Conservation (phyloP, 2,113 vertebrate species). For the Lipophrys pholis region DNA sequence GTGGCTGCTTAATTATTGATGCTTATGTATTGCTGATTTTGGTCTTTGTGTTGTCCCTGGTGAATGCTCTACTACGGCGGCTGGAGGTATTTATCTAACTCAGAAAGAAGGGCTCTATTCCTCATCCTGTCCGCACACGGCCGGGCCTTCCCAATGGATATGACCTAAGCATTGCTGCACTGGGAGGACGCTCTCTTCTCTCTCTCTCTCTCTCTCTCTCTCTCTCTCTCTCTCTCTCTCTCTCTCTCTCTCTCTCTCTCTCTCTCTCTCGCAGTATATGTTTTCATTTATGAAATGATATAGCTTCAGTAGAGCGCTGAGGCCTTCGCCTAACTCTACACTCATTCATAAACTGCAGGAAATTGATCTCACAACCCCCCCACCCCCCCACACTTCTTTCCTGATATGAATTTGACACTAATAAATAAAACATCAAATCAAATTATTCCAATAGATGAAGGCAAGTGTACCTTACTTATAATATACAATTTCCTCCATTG, state of each 20-base stretch:
- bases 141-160: slow-evolving; percentile 76
- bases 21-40: slow-evolving; percentile 85
- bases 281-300: slow-evolving; percentile 61
- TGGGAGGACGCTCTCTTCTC: slow-evolving; percentile 21
- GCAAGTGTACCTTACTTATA: too few species aligned
- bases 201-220: too few species aligned
- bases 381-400: not conserved
- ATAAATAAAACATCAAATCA: not conserved
- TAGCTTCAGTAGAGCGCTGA: not conserved
- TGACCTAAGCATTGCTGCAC: slow-evolving; percentile 81
- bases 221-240: too few species aligned
- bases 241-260: too few species aligned
- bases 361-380: not conserved
- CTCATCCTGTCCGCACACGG: slow-evolving; percentile 76
- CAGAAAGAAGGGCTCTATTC: slow-evolving; percentile 77
- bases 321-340: not conserved
- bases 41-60: slow-evolving; percentile 81
- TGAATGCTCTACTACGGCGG: slow-evolving; percentile 72
- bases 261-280: slow-evolving; percentile 15
- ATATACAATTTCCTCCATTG: not conserved
- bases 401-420: not conserved
- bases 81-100: slow-evolving; percentile 83
- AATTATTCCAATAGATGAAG: too few species aligned
- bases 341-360: slow-evolving; percentile 8
- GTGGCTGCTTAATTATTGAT: slow-evolving; percentile 86